Percentiles rank a stretch among this genome's conserved stretches.
phyloP scores from a whole-genome alignment of 2,797 vertebrate genomes.

The Diplodus puntazzo region DNA sequence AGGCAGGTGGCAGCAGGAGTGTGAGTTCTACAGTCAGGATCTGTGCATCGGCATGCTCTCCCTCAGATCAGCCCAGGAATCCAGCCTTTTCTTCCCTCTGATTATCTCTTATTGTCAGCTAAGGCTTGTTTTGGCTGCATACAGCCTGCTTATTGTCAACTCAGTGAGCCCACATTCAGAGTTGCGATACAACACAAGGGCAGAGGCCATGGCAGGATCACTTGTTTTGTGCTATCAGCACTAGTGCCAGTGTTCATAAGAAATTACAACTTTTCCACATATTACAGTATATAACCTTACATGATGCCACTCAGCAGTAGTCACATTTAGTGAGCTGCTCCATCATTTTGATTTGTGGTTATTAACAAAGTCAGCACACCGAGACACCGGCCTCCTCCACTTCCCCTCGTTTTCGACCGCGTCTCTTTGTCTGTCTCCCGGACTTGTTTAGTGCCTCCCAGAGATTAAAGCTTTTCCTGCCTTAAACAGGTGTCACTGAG shows the following conservation, averaged over 20 bases:
- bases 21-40: slow-evolving; percentile 52
- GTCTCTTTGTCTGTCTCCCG: slow-evolving; percentile 77
- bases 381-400: slow-evolving; percentile 73
- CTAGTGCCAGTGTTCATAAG: slow-evolving; percentile 30
- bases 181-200: slow-evolving; percentile 46
- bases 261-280: slow-evolving; percentile 26
- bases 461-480: slow-evolving; percentile 86
- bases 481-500: slow-evolving; percentile 88
- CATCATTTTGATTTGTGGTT: slow-evolving; percentile 76
- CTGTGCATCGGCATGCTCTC: slow-evolving; percentile 59
- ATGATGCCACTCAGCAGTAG: slow-evolving; percentile 52
- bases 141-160: slow-evolving; percentile 70
- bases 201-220: slow-evolving; percentile 37
- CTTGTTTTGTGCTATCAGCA: slow-evolving; percentile 38
- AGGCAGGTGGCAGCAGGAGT: slow-evolving; percentile 70
- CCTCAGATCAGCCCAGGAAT: slow-evolving; percentile 77
- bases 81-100: slow-evolving; percentile 75
- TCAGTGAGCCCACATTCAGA: slow-evolving; percentile 66
- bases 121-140: slow-evolving; percentile 78
- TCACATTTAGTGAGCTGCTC: slow-evolving; percentile 61
- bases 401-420: slow-evolving; percentile 71
- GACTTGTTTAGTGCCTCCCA: slow-evolving; percentile 81
- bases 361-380: slow-evolving; percentile 73
- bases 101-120: slow-evolving; percentile 76
- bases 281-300: slow-evolving; percentile 36